Evolutionary conservation across 2,797 vertebrate species (phyloP).

Genomic region (Leptodactylus fallax): DNA sequence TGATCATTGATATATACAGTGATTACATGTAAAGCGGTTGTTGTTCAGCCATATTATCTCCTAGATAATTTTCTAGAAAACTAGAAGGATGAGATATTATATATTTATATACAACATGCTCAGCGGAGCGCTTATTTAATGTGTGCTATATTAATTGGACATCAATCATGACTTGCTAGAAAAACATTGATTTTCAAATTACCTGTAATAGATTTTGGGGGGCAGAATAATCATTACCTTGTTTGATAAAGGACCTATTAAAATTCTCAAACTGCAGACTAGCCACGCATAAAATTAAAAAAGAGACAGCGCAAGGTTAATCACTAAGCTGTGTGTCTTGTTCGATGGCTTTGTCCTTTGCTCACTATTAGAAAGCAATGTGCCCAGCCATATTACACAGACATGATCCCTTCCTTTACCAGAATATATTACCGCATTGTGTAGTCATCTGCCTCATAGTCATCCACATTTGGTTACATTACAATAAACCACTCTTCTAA

Average conservation of each 20-base stretch:
- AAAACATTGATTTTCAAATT: constrained; percentile 35
- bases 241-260: constrained; percentile 46
- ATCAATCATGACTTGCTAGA: constrained; percentile 24
- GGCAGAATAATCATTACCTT: constrained; percentile 7
- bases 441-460: constrained; percentile 13
- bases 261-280: constrained; percentile 48
- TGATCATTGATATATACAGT: background rate
- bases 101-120: background rate
- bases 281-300: constrained; percentile 60
- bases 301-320: constrained; percentile 45
- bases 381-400: background rate
- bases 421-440: background rate
- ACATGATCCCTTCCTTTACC: background rate
- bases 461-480: constrained; percentile 23
- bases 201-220: constrained; percentile 29
- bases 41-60: background rate
- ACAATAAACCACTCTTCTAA: constrained; percentile 36
- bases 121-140: constrained; percentile 29
- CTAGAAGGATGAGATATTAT: background rate
- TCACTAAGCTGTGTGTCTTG: constrained; percentile 32
- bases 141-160: constrained; percentile 36
- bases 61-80: background rate
- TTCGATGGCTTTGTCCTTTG: constrained; percentile 6
- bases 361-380: constrained; percentile 24
- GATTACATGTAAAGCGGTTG: background rate